Percentiles rank a stretch among this genome's conserved stretches.
Conservation (phyloP, 2,113 vertebrate genomes). For the Aphyosemion australe region DNA sequence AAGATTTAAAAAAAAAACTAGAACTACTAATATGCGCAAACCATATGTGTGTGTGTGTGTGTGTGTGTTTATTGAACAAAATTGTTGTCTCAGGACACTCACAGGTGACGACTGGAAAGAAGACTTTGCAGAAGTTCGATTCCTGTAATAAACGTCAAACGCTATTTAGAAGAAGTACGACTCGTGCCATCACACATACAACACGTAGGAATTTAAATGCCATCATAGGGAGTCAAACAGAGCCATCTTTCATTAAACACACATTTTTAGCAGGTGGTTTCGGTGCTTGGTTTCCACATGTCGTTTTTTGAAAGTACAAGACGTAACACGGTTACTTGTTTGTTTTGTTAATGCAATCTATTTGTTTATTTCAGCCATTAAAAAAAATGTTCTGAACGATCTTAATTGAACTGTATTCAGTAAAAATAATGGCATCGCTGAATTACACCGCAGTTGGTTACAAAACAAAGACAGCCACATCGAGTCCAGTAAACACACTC, state of each 20-base stretch:
- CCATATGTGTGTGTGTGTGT: too few species aligned
- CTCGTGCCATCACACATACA: slow-evolving; percentile 8
- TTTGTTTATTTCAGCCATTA: not conserved
- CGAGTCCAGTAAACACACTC: slow-evolving; percentile 21
- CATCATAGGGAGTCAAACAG: not conserved
- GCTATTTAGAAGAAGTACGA: slow-evolving; percentile 19
- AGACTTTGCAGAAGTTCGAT: slow-evolving; percentile 83
- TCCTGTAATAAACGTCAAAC: slow-evolving; percentile 66
- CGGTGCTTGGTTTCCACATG: not conserved
- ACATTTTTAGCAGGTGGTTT: not conserved
- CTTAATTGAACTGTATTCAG: not conserved
- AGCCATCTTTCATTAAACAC: not conserved
- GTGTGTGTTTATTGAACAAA: not conserved
- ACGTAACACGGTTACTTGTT: too few species aligned
- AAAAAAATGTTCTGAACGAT: not conserved
- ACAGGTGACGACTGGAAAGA: slow-evolving; percentile 84
- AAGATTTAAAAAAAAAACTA: too few species aligned
- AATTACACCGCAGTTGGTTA: slow-evolving; percentile 4
- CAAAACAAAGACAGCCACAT: slow-evolving; percentile 55
- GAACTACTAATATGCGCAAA: not conserved
- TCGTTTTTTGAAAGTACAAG: too few species aligned
- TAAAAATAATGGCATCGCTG: slow-evolving; percentile 1
- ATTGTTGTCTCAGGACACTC: slow-evolving; percentile 59
- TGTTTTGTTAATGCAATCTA: too few species aligned
- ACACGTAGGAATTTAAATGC: not conserved